phyloP scores from a whole-genome alignment of 92 coral and sea anemone genomes.

The Anthopleura xanthogrammica region DNA sequence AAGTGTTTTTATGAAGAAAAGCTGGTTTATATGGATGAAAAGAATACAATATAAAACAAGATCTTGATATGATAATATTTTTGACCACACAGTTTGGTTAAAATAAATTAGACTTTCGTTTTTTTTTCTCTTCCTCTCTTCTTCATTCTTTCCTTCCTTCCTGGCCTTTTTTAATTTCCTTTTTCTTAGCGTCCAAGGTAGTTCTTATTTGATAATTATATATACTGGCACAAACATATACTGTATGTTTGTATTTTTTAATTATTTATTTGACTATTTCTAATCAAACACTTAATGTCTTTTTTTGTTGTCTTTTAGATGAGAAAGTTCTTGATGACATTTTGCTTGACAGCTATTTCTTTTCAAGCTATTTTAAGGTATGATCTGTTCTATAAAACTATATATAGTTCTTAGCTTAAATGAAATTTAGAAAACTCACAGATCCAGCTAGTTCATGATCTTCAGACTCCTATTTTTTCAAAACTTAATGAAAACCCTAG shows the following conservation, averaged over 20 bases:
- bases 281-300: not conserved
- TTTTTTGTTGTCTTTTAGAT: conserved; percentile 44
- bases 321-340: conserved; percentile 85
- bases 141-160: too few relatives aligned
- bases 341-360: conserved; percentile 91
- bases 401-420: not conserved
- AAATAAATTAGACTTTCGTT: too few relatives aligned
- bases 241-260: too few relatives aligned
- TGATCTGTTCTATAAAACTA: not conserved
- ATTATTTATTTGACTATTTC: not conserved
- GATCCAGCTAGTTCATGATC: not conserved
- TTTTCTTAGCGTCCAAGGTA: too few relatives aligned
- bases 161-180: too few relatives aligned
- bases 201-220: too few relatives aligned
- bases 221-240: too few relatives aligned
- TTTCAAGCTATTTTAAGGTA: conserved; percentile 96
- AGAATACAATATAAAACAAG: not conserved
- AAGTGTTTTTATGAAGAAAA: not conserved
- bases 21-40: not conserved
- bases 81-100: not conserved
- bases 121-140: too few relatives aligned
- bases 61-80: not conserved
- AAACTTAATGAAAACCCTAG: too few relatives aligned
- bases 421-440: not conserved
- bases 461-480: too few relatives aligned